Conservation (phyloP, 2,888 invertebrate species). For the Stenolophus ochropezus region DNA sequence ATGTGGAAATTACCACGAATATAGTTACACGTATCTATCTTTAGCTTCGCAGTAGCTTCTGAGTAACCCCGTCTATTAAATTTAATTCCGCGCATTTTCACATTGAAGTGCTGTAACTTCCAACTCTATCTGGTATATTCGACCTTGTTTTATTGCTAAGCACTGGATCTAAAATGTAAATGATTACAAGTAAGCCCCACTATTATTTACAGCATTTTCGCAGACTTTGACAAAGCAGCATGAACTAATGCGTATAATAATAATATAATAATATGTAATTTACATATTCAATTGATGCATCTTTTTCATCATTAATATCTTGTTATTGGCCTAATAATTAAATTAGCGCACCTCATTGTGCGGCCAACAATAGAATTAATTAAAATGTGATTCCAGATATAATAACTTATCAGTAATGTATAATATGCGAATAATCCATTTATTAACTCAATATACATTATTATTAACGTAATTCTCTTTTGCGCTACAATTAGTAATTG, state of each 20-base stretch:
- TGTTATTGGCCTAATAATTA: neutral
- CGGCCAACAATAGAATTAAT: neutral
- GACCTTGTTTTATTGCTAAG: conserved; percentile 12
- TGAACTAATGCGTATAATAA: no score
- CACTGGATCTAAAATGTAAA: conserved; percentile 29
- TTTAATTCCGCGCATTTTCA: neutral
- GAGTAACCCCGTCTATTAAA: neutral
- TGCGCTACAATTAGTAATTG: no score
- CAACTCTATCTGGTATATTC: neutral
- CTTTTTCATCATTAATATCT: neutral
- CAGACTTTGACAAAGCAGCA: conserved; percentile 17
- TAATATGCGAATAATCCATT: neutral
- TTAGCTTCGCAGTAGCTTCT: no score
- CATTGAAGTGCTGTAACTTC: neutral
- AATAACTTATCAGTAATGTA: neutral
- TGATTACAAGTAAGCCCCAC: conserved; percentile 13
- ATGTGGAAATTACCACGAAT: no score
- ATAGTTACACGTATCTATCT: no score
- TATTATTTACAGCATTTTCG: conserved; percentile 31
- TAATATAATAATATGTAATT: neutral
- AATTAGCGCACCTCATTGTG: neutral
- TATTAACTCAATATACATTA: neutral
- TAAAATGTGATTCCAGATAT: neutral
- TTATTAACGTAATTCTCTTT: no score
- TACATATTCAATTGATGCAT: neutral